Percentiles rank a stretch among this genome's conserved stretches.
phyloP scores from a whole-genome alignment of 2,888 invertebrate genomes.

The Scrobipalpa atriplicella region DNA sequence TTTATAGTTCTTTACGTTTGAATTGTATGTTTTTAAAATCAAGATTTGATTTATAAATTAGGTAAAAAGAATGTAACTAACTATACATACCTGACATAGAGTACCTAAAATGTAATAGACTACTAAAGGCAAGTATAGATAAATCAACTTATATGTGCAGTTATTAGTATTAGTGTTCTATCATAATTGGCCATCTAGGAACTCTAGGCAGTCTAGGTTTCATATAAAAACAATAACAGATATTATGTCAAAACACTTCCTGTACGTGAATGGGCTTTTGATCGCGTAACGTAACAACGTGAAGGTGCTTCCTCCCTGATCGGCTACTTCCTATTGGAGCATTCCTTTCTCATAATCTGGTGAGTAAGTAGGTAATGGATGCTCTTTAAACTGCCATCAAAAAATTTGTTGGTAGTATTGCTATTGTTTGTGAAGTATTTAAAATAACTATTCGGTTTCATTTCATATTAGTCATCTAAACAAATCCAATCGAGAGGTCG shows the following conservation, averaged over 20 bases:
- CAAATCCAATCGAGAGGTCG: no score
- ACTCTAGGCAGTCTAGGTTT: conserved; percentile 14
- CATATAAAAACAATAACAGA: conserved; percentile 27
- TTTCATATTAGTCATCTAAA: no score
- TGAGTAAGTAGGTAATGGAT: neutral
- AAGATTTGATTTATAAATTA: no score
- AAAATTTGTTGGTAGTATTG: neutral
- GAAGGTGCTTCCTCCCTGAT: conserved; percentile 41
- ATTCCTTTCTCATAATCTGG: conserved; percentile 40
- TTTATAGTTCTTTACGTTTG: no score
- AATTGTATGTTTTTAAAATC: no score
- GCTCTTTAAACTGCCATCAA: conserved; percentile 7
- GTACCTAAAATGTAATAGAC: neutral
- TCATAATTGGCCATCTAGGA: conserved; percentile 20
- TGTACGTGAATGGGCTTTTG: conserved; percentile 25
- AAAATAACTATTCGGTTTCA: no score
- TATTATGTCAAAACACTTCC: conserved; percentile 30
- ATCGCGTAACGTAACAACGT: conserved; percentile 32
- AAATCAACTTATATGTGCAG: conserved; percentile 4
- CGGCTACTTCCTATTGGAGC: conserved; percentile 40
- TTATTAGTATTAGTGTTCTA: neutral
- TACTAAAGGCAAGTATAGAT: neutral
- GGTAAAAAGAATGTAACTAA: neutral
- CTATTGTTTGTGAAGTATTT: no score
- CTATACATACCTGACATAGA: neutral